Evolutionary conservation across 2,113 vertebrate genomes (phyloP), one percentile per base, ranked within the genome.

Genomic region (Lepisosteus oculatus): DNA sequence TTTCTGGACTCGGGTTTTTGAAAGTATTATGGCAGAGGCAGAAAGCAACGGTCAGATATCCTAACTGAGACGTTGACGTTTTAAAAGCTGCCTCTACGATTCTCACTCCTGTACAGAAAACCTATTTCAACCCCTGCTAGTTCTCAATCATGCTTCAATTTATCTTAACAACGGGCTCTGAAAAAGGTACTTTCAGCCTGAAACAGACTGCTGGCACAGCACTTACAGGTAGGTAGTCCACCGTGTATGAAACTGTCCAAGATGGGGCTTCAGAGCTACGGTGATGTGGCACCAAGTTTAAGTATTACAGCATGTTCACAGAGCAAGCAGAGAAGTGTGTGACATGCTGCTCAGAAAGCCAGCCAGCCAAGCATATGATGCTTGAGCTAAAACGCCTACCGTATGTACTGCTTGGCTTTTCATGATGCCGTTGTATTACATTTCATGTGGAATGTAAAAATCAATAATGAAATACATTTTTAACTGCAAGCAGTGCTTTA

Each of bases 121-220:
- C 72, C 76, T 72, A 77, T 77, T 77, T 77, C 76, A 77, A 68
- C 72, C 76, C 76, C 72, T 71, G 76, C 76, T 71, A 71, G 72
- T 67, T 77, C 76, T 68, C 72, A 72, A 77, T 66, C 76, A 77
- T 44, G 64, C 76, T 77, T 77, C 72, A 77, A 73, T 77, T 77
- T 73, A 66, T 62, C 65, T 54, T 14, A n/a, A 65, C 73, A 65
- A 69, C 57, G 63, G 73, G 67, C 73, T 55, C 69, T 4, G 43
- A 55, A 47, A 57, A 43, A 5, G 67, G 54, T n/a, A 15, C 44
- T 45, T 62, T 65, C 61, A 43, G 43, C 42, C 55, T 54, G 73
- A 4, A 9, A 8, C 43, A 55, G 61, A 70, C 63, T 64, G 55
- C 68, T 57, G 67, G 68, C 62, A 43, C 55, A 62, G 73, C 68